Conservation (phyloP, 1,140 invertebrate species). For the Apocrypta bakeri region DNA sequence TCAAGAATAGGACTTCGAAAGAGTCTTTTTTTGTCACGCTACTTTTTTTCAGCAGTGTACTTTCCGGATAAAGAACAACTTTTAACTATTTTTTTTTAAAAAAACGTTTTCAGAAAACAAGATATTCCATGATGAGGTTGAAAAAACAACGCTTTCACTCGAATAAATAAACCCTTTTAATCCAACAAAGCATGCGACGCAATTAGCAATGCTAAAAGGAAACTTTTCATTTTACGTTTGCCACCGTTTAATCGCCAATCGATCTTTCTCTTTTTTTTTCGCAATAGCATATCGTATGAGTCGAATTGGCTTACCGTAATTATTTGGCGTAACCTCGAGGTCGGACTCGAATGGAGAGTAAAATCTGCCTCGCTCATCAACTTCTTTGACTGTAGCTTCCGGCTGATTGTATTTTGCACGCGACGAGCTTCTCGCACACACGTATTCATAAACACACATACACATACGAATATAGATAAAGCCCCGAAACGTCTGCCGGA, state of each 20-base stretch:
- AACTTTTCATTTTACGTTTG: background rate
- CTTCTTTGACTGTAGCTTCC: background rate
- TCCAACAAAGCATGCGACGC: too few species aligned
- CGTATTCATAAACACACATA: background rate
- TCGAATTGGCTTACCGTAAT: too few species aligned
- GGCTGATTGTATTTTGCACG: background rate
- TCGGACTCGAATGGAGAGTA: background rate
- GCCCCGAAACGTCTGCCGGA: slow-evolving; percentile 15
- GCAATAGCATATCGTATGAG: too few species aligned
- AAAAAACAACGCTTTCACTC: too few species aligned
- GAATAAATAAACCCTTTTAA: too few species aligned
- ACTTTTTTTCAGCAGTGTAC: too few species aligned
- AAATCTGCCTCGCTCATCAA: background rate
- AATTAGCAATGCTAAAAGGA: background rate
- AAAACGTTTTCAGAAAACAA: too few species aligned
- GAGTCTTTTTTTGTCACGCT: background rate
- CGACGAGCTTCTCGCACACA: background rate
- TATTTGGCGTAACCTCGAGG: background rate
- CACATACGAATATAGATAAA: slow-evolving; percentile 8
- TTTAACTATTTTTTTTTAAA: too few species aligned
- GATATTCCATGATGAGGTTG: too few species aligned
- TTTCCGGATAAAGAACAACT: too few species aligned
- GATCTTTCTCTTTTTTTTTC: too few species aligned
- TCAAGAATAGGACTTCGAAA: background rate
- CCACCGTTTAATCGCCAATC: too few species aligned